A percentile compares a stretch with the other conserved stretches of the same genome.
Conservation (phyloP, 2,113 vertebrate species). For the Nettapus auritus region DNA sequence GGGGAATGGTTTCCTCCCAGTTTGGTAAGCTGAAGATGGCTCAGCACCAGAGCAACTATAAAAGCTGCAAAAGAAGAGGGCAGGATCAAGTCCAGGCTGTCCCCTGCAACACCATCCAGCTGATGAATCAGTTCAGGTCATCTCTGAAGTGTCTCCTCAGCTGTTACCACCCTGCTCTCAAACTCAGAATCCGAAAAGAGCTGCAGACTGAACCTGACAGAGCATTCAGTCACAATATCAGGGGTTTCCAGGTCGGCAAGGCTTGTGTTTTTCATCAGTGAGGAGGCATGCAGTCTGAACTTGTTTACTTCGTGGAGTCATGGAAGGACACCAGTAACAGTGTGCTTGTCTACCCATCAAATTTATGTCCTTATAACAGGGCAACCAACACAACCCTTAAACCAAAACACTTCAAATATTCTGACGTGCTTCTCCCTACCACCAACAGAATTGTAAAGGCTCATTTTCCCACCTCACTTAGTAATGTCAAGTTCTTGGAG, state of each 20-base stretch:
- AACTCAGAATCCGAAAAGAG: not conserved
- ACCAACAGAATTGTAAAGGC: not conserved
- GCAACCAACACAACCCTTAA: not conserved
- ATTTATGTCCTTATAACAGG: not conserved
- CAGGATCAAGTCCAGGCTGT: not conserved
- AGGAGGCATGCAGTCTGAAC: not conserved
- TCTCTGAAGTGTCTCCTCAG: not conserved
- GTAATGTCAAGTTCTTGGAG: not conserved
- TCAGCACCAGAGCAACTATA: fast-evolving
- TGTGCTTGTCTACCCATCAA: not conserved
- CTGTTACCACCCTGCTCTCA: not conserved
- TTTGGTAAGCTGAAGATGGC: not conserved
- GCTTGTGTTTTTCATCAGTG: not conserved
- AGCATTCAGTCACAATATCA: not conserved
- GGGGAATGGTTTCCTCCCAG: not conserved
- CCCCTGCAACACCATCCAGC: not conserved
- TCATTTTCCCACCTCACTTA: not conserved
- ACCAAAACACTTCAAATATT: not conserved
- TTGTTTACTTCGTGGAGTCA: not conserved
- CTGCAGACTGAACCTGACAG: not conserved
- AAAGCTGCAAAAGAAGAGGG: not conserved
- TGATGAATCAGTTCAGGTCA: not conserved
- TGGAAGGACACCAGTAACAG: not conserved
- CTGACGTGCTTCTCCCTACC: not conserved
- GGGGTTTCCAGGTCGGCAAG: not conserved